A percentile compares a stretch with the other conserved stretches of the same genome.
Evolutionary conservation across 2,113 vertebrate species (phyloP).

Genomic region (Festucalex cinctus): DNA sequence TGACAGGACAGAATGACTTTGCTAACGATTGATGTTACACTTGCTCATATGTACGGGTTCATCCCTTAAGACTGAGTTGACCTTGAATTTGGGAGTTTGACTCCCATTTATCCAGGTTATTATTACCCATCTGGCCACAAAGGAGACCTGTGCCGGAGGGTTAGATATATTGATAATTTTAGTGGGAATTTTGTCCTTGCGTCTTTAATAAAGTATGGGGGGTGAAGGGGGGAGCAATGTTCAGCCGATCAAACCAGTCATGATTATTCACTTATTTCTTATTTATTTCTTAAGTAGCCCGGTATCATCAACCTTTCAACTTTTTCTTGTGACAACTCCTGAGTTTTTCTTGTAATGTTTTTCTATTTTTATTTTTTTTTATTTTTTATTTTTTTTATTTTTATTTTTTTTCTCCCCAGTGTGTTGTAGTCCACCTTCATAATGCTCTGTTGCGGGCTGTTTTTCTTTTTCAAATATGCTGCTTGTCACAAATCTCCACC

Average conservation of each 20-base stretch:
- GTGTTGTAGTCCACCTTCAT: no score
- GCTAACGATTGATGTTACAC: constrained; percentile 39
- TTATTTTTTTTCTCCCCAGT: no score
- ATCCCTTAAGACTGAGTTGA: constrained; percentile 41
- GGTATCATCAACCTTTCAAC: no score
- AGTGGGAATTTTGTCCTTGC: constrained; percentile 41
- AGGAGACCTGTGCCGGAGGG: constrained; percentile 26
- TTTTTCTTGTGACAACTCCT: no score
- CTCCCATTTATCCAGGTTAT: constrained; percentile 49
- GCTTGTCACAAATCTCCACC: no score
- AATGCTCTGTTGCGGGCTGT: no score
- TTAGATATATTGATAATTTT: constrained; percentile 48
- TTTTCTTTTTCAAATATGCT: no score
- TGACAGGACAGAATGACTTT: constrained; percentile 37
- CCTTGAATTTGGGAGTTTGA: constrained; percentile 55
- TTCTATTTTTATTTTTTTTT: no score
- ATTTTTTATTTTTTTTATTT: no score
- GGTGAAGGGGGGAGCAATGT: no score
- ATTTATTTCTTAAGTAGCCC: background rate
- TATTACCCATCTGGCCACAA: constrained; percentile 54
- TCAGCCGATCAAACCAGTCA: background rate
- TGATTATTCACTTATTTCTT: background rate
- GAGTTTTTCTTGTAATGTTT: no score
- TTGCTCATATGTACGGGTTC: constrained; percentile 20
- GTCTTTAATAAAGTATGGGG: constrained; percentile 27